phyloP scores from a whole-genome alignment of 2,797 vertebrate genomes.

The Sebastes steindachneri region DNA sequence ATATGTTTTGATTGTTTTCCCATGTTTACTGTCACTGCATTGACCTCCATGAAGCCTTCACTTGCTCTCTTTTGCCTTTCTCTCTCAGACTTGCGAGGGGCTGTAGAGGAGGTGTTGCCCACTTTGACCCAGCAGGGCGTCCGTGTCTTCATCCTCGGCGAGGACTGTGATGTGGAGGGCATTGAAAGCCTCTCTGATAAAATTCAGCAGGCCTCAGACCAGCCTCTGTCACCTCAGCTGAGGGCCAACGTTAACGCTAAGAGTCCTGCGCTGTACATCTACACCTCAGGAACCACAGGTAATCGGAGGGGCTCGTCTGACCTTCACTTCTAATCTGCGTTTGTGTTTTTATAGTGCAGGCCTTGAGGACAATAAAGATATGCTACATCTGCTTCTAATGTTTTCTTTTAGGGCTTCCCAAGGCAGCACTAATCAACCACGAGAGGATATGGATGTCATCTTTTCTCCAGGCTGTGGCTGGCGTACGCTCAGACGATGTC shows the following conservation, averaged over 20 bases:
- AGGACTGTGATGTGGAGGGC: conserved; percentile 76
- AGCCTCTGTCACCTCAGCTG: conserved; percentile 81
- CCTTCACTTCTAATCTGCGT: not conserved
- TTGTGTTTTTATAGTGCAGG: not conserved
- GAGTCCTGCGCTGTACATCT: conserved; percentile 88
- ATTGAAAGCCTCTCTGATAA: conserved; percentile 83
- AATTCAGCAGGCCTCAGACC: conserved; percentile 82
- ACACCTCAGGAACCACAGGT: conserved; percentile 96
- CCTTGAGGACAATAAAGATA: conserved; percentile 10
- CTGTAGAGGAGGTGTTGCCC: conserved; percentile 87
- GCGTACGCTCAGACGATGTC: conserved; percentile 78
- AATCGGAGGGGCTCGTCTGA: not conserved
- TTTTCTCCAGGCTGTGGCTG: conserved; percentile 38
- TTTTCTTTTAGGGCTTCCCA: conserved; percentile 87
- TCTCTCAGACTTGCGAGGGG: conserved; percentile 80
- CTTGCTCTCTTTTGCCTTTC: not conserved
- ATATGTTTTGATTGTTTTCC: not conserved
- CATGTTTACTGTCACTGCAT: not conserved
- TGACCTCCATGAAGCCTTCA: not conserved
- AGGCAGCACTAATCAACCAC: conserved; percentile 87
- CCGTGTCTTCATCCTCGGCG: conserved; percentile 81
- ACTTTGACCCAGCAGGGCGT: conserved; percentile 79
- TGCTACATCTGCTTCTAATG: not conserved
- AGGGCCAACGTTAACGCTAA: conserved; percentile 77
- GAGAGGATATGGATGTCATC: conserved; percentile 69